Percentiles rank a stretch among this genome's conserved stretches.
These are phyloP conservation scores for Blastobasis lacticolella DNA, from an alignment of 2,888 invertebrate species.

Conservation along the genomic window DNA sequence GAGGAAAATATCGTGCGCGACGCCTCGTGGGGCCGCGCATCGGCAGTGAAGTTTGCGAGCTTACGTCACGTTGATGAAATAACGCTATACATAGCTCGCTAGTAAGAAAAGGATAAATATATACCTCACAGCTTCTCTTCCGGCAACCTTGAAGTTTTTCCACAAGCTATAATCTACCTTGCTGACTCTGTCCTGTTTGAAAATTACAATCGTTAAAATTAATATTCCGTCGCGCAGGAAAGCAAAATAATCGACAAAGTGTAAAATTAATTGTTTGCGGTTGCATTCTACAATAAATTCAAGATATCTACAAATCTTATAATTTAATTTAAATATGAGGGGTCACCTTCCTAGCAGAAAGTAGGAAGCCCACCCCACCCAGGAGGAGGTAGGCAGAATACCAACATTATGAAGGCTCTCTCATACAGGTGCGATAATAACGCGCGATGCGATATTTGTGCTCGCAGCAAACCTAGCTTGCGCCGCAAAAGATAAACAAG, in stretches of 20 bases:
- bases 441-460: too few species aligned
- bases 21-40: constrained; percentile 46
- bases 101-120: constrained; percentile 34
- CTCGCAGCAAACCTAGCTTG: too few species aligned
- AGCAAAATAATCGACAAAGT: constrained; percentile 3
- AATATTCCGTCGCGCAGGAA: constrained; percentile 17
- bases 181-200: constrained; percentile 39
- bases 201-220: constrained; percentile 44
- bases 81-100: constrained; percentile 15
- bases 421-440: too few species aligned
- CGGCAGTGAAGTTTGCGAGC: constrained; percentile 42
- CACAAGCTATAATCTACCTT: constrained; percentile 44
- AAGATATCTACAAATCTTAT: too few species aligned
- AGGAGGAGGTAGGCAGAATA: too few species aligned
- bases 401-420: too few species aligned
- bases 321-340: too few species aligned
- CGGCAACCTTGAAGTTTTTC: constrained; percentile 55
- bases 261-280: neutral
- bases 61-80: constrained; percentile 36
- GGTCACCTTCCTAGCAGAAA: too few species aligned
- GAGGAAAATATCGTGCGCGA: constrained; percentile 53
- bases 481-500: too few species aligned
- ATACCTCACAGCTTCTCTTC: constrained; percentile 22
- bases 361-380: too few species aligned
- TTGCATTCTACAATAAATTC: neutral